Evolutionary conservation across 2,113 vertebrate genomes (phyloP), one percentile per base, ranked within the genome.

Genomic region (Vulpes ferrilata): DNA sequence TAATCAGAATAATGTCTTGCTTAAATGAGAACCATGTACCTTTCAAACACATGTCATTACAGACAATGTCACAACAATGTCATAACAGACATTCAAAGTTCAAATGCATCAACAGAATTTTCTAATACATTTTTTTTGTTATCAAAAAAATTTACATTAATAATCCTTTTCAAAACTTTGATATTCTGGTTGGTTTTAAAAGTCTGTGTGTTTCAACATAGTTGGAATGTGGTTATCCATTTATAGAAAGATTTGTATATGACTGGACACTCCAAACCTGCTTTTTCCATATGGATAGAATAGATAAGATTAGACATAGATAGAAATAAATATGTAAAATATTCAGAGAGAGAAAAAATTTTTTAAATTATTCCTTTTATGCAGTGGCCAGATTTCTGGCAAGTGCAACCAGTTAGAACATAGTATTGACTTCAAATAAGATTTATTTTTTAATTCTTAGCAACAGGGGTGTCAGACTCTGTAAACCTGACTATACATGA

Each of bases 171-270:
- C 38, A 87, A 96, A 93, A 32, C 8, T 57, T 94, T 93, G 64
- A 23, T 78, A 78, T 80, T 97, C 83, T 43, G 53, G 67, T 59
- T 76, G 60, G 62, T 91, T 97, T 96, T 64, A 92, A 81, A 94
- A 65, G 38, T 86, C 60, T 86, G 0, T 35, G 25, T 64, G 48
- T 88, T 88, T 67, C 82, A 91, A 85, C 57, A 87, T 6, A 88
- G 48, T 35, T 93, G 35, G 64, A 96, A 55, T 95, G 69, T 35
- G 67, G 73, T 79, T 93, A 73, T 74, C 27, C 25, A 69, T 67
- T 95, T 96, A 93, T 27, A 89, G 38, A 78, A 12, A 92, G 43
- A 93, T 55, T 85, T 55, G 64, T 38, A 17, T 93, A 88, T 71
- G n/a, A 89, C n/a, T 89, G 62, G 74, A 95, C 93, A 97, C 15